Evolutionary conservation across 2,888 invertebrate genomes (phyloP).

Genomic region (Drosophila demipolita): DNA sequence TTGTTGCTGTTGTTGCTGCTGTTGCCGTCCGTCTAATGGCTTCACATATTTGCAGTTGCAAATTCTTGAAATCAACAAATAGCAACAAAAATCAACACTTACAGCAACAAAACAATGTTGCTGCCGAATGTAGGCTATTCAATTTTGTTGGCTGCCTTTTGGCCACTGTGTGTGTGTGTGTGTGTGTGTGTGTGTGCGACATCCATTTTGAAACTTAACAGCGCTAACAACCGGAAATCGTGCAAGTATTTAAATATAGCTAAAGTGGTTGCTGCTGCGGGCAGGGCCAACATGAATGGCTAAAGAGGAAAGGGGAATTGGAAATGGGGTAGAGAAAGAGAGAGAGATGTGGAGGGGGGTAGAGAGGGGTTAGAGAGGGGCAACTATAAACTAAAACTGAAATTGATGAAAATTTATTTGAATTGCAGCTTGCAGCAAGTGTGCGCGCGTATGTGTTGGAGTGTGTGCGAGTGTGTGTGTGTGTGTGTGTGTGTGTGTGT

Average conservation of each 20-base stretch:
- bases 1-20: constrained; percentile 7
- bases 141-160: constrained; percentile 31
- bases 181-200: constrained; percentile 41
- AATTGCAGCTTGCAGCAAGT: constrained; percentile 49
- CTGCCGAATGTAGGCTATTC: constrained; percentile 60
- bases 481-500: constrained; percentile 10
- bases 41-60: constrained; percentile 28
- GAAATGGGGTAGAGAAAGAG: neutral
- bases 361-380: neutral
- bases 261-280: constrained; percentile 64
- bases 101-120: constrained; percentile 15
- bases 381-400: constrained; percentile 64
- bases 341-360: too few species aligned
- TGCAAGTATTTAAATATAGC: constrained; percentile 78
- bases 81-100: constrained; percentile 15
- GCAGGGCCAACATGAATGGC: constrained; percentile 4
- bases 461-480: constrained; percentile 10
- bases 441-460: constrained; percentile 4
- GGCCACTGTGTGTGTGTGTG: neutral
- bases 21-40: constrained; percentile 18
- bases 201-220: constrained; percentile 73
- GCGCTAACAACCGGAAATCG: constrained; percentile 79
- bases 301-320: neutral
- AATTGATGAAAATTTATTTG: constrained; percentile 75
- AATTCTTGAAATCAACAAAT: constrained; percentile 22